phyloP scores from a whole-genome alignment of 1,140 invertebrate genomes.

The Vanessa atalanta region DNA sequence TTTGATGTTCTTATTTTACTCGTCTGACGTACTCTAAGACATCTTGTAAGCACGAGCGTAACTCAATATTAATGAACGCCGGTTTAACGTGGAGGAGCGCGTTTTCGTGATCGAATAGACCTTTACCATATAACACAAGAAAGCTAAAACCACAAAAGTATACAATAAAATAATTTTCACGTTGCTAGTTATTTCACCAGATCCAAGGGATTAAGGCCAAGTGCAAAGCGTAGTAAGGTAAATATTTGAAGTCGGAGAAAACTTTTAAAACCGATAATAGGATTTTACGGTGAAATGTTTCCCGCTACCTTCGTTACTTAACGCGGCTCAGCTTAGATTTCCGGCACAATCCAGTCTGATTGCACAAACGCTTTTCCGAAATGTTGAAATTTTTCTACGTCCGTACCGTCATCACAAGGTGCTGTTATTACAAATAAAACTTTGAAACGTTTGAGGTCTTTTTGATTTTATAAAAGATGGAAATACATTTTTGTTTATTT shows the following conservation, averaged over 20 bases:
- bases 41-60: no score
- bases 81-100: no score
- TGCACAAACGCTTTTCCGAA: slow-evolving; percentile 65
- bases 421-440: slow-evolving; percentile 20
- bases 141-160: background rate
- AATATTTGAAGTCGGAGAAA: slow-evolving; percentile 29
- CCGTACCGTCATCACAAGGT: slow-evolving; percentile 15
- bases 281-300: slow-evolving; percentile 45
- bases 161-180: slow-evolving; percentile 3
- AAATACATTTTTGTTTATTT: background rate
- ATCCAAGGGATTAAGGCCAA: slow-evolving; percentile 6
- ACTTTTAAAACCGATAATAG: slow-evolving; percentile 44
- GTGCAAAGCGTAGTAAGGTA: slow-evolving; percentile 14
- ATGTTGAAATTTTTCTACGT: slow-evolving; percentile 53
- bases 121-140: background rate
- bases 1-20: no score
- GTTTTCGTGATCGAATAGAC: no score
- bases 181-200: slow-evolving; percentile 3
- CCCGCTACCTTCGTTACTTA: slow-evolving; percentile 53
- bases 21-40: no score
- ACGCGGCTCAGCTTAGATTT: slow-evolving; percentile 58
- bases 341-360: slow-evolving; percentile 64
- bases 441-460: background rate
- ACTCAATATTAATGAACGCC: no score
- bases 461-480: background rate